These are phyloP conservation scores for Saturnia japonica DNA, from an alignment of 2,888 invertebrate species.

Conservation along the genomic window DNA sequence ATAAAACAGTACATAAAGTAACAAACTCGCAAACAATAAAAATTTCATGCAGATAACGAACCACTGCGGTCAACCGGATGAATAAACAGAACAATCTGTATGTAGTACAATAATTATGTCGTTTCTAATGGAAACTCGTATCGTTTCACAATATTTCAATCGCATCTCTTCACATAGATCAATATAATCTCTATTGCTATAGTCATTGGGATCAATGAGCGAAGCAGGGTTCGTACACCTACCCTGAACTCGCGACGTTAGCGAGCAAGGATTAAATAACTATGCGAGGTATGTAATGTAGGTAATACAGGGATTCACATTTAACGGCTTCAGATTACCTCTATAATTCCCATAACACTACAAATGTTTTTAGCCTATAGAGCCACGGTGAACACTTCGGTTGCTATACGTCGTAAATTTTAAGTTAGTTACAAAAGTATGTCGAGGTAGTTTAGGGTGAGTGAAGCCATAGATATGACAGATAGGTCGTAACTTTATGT, in stretches of 20 bases:
- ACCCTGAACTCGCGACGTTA: constrained; percentile 46
- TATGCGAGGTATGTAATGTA: constrained; percentile 75
- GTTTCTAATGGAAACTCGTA: constrained; percentile 60
- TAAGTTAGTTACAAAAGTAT: background rate
- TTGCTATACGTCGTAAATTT: background rate
- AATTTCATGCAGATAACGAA: constrained; percentile 24
- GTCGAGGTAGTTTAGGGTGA: constrained; percentile 28
- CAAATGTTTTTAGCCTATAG: constrained; percentile 73
- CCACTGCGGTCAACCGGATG: constrained; percentile 38
- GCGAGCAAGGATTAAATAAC: constrained; percentile 76
- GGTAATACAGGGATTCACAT: constrained; percentile 76
- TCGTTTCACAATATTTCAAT: constrained; percentile 63
- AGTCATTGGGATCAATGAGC: constrained; percentile 59
- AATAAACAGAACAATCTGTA: constrained; percentile 46
- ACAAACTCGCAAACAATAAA: constrained; percentile 22
- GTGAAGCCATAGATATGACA: constrained; percentile 64
- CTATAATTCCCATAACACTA: constrained; percentile 74
- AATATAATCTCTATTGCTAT: constrained; percentile 63
- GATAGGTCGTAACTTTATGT: constrained; percentile 54
- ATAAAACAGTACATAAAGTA: background rate
- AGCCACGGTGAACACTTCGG: constrained; percentile 31
- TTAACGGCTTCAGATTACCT: constrained; percentile 80
- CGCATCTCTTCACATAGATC: constrained; percentile 38
- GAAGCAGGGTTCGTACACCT: constrained; percentile 40
- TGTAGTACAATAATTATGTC: constrained; percentile 56